Percentiles rank a stretch among this genome's conserved stretches.
phyloP scores from a whole-genome alignment of 1,140 invertebrate species.

The Aculops lycopersici region DNA sequence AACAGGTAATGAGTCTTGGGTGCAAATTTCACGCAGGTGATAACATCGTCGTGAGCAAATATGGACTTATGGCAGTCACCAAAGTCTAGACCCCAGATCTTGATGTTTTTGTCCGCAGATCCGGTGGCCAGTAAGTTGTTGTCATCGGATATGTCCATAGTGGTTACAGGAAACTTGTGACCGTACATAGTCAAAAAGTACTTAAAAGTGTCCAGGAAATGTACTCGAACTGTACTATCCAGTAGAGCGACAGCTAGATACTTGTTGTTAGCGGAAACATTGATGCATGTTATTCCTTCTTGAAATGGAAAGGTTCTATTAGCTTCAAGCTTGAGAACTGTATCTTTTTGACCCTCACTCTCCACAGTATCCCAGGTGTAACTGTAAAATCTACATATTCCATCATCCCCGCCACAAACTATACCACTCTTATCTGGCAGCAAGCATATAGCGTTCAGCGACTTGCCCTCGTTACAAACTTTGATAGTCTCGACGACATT shows the following conservation, averaged over 20 bases:
- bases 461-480: conserved; percentile 30
- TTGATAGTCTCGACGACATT: conserved; percentile 24
- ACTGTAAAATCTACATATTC: conserved; percentile 69
- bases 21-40: conserved; percentile 56
- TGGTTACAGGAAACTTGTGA: conserved; percentile 69
- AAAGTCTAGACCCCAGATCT: conserved; percentile 94
- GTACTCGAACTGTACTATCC: conserved; percentile 78
- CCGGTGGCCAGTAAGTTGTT: conserved; percentile 61
- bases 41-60: conserved; percentile 67
- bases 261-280: conserved; percentile 42
- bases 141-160: conserved; percentile 75
- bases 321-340: conserved; percentile 37
- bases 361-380: conserved; percentile 3
- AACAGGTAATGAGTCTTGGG: conserved; percentile 74
- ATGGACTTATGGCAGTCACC: conserved; percentile 56
- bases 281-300: conserved; percentile 44
- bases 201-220: conserved; percentile 74
- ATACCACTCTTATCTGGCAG: conserved; percentile 37
- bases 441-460: conserved; percentile 42
- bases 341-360: background rate
- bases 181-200: conserved; percentile 84
- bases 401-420: conserved; percentile 51
- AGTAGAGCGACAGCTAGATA: conserved; percentile 59
- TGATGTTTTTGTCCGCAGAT: conserved; percentile 71
- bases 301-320: conserved; percentile 47